Evolutionary conservation across 2,113 vertebrate species (phyloP), one percentile per base, ranked within the genome.

Genomic region (Melierax canorus): DNA sequence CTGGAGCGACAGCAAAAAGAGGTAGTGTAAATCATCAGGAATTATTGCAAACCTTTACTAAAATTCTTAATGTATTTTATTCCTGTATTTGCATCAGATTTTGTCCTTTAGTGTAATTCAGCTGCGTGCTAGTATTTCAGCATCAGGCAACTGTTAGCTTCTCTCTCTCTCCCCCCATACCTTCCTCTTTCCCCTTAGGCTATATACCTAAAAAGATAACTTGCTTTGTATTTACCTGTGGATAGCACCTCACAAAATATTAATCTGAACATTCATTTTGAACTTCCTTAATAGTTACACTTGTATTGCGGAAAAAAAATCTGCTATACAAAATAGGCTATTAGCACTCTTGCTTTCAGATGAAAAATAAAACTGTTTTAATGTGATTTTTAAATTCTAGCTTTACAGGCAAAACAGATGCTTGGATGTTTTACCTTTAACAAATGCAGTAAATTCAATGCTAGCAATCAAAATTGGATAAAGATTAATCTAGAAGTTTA

Each of bases 1-100:
- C 97, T 99, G 94, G 99, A 99, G 79, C 98, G 99, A 55, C 99
- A 99, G 60, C 99, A 99, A 53, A 99, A 99, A 98, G 99, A 99
- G 99, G 99, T 99, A 98, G 60, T 48, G 8, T 76, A 66, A 64
- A 73, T 76, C 15, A 21, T 43, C 27, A 50, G 26, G 32, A 82
- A 46, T 53, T 58, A 58, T 1, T 87, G 43, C 46, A 86, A 30
- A 32, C 20, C 21, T 62, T 64, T 43, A 55, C 21, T 62, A 24
- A 82, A 79, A 43, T 50, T 68, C 7, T 17, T 62, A 38, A 56
- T 15, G 3, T 23, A 9, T 48, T 80, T 51, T 84, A n/a, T 89
- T 81, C 77, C 24, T 60, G 9, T 55, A 34, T 59, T 88, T 88
- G 12, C 14, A 3, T 69, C 50, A 79, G 32, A 64, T 66, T 71